Conservation (phyloP, 2,888 invertebrate species). For the Pristionchus maxplancki region DNA sequence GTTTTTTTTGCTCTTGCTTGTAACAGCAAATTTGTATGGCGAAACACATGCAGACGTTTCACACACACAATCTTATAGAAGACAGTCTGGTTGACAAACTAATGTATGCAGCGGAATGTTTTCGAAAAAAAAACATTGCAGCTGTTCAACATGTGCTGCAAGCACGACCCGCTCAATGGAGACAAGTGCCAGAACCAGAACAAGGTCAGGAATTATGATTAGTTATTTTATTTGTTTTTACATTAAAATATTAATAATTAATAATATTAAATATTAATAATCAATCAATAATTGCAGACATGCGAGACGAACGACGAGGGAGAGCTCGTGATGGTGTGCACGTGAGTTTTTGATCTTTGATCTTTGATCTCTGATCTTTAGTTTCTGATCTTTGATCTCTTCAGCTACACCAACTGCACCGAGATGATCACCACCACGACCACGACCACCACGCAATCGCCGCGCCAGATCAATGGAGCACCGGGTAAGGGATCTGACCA, state of each 20-base stretch:
- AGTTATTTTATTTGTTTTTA: background rate
- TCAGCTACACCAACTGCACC: conserved; percentile 44
- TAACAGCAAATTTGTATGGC: no score
- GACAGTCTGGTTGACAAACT: no score
- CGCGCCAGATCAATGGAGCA: background rate
- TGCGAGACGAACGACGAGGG: background rate
- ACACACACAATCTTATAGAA: background rate
- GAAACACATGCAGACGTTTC: no score
- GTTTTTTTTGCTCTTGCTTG: background rate
- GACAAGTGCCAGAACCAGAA: conserved; percentile 25
- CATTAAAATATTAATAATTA: no score
- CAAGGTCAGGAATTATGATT: background rate
- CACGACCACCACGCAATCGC: conserved; percentile 38
- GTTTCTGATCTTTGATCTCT: background rate
- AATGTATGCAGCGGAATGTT: no score
- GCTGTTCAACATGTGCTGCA: conserved; percentile 28
- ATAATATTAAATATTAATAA: no score
- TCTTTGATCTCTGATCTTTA: background rate
- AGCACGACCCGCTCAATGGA: conserved; percentile 24
- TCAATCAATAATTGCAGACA: background rate
- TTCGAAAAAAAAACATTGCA: background rate
- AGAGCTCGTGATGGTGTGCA: background rate
- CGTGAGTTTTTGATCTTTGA: background rate
- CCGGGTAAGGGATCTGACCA: background rate
- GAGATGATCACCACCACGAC: conserved; percentile 47